Evolutionary conservation across 2,888 invertebrate species (phyloP), one percentile per base, ranked within the genome.

Genomic region (Caenorhabditis sp.): DNA sequence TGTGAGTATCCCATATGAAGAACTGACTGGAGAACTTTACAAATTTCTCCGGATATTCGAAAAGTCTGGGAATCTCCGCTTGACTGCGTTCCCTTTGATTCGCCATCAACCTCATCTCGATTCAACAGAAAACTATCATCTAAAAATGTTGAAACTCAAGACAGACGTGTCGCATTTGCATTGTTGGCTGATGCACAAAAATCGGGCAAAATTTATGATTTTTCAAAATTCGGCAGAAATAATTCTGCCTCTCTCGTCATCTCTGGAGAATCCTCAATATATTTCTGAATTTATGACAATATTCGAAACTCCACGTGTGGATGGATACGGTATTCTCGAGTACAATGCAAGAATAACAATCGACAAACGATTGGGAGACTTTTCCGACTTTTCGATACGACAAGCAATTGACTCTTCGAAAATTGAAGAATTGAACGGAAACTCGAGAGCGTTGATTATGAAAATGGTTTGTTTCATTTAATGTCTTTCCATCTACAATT

Each of bases 131-230:
- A 56, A 70, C n/a, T 58, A 58, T 58, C 58, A 70, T 54, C 35
- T 54, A 38, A 66, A 73, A 59, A 73, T 66, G 35, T 24, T 38
- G 10, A 56, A 51, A 61, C 22, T 72, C 14, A 68, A 68, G 12
- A 26, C 75, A 14, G 63, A 75, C 14, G 16, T 81, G n/a, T 49
- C 81, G 0, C 75, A 76, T 54, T 51, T 81, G 2, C n/a, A 72
- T 41, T 81, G 81, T 41, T 70, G 49, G 28, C 38, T 75, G 10
- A 81, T 75, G 75, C 75, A 81, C 19, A 51, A 63, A 7, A 49
- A 38, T 7, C 28, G 61, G 5, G 59, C 74, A 3, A 74, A 74
- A 61, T 80, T 80, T 19, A 24, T 74, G 41, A 54, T 80, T 5
- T 68, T 80, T 19, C 74, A 74, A 69, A 61, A 61, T 4, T 61